Evolutionary conservation across 2,888 invertebrate species (phyloP).

Genomic region (Drosophila phalerata): DNA sequence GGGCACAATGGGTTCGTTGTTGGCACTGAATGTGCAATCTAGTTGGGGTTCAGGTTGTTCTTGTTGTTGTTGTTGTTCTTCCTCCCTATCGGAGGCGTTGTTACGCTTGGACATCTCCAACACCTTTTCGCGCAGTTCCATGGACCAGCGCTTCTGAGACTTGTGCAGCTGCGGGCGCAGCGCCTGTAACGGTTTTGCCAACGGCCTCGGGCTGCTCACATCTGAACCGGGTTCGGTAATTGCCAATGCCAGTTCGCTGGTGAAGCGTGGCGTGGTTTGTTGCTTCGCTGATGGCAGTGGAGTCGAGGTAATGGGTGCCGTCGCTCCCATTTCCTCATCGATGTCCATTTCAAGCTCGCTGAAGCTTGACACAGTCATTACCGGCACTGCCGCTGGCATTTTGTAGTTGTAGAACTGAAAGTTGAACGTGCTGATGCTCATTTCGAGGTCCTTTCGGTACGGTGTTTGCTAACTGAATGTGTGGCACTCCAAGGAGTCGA

Average conservation of each 20-base stretch:
- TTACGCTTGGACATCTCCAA: constrained; percentile 75
- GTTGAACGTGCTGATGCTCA: constrained; percentile 74
- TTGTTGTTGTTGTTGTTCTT: background rate
- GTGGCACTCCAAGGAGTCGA: background rate
- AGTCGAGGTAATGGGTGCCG: constrained; percentile 57
- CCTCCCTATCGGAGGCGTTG: constrained; percentile 48
- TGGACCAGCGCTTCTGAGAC: constrained; percentile 71
- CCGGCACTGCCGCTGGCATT: constrained; percentile 48
- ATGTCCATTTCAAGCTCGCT: constrained; percentile 74
- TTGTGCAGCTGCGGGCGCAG: constrained; percentile 68
- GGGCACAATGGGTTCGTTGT: background rate
- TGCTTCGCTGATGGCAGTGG: constrained; percentile 46
- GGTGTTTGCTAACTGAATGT: constrained; percentile 42
- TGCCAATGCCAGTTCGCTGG: constrained; percentile 45
- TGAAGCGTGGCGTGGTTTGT: constrained; percentile 44
- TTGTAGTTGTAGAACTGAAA: constrained; percentile 75
- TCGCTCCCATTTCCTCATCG: constrained; percentile 55
- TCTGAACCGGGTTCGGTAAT: constrained; percentile 19
- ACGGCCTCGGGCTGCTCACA: constrained; percentile 19
- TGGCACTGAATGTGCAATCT: constrained; percentile 25
- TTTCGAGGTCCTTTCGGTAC: constrained; percentile 30
- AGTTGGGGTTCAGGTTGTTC: constrained; percentile 3
- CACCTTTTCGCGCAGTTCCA: constrained; percentile 69
- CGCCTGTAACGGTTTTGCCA: constrained; percentile 7
- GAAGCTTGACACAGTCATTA: constrained; percentile 39